Base-by-base conservation (phyloP, 1,140 invertebrate species). In the Pogonognathellus flavescens region DNA sequence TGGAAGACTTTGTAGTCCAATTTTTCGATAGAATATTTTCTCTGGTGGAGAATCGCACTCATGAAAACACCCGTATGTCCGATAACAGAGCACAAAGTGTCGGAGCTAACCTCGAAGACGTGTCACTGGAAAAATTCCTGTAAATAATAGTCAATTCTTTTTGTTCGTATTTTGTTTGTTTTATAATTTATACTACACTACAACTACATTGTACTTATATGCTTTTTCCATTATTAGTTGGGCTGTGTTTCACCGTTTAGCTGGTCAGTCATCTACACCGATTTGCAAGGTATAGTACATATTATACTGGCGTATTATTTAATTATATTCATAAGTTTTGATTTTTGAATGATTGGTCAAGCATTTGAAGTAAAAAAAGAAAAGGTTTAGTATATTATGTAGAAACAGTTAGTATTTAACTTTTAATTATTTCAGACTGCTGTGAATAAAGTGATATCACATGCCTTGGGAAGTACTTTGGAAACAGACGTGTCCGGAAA, bases 1-100 rank as follows among this genome's bases (percentile, higher is more conserved):
- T 98, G 89, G 96, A 98, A 91, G 95, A 96, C 89, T 97, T 98
- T 90, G 93, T 97, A 5, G 89, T 97, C 10, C 94, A 97, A 89
- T 96, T 97, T 89, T 91, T 98, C 76, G 96, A 97, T 87, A 94
- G 93, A 66, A 90, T 95, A 82, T 95, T 96, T 89, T 89, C 91
- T 0, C 91, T 96, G 7, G 94, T 97, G 83, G 95, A 97, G 89
- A 95, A 93, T 1, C 94, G 93, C 86, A 92, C 93, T 0, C 90
- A 94, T 60, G 95, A 95, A 85, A 92, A 93, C 60, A 93, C 94
- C 0, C 90, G 94, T 84, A 91, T 94, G 84, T 94, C 86, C 10
- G 87, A 89, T 22, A 87, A 72, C 59, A 20, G 88, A n/a, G 82
- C 80, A 18, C n/a, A 62, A 18, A 72, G 57, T 55, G 31, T 49